These are phyloP conservation scores for Holothuria leucospilota DNA, from an alignment of 53 echinoderm and acorn worm species.

Conservation along the genomic window DNA sequence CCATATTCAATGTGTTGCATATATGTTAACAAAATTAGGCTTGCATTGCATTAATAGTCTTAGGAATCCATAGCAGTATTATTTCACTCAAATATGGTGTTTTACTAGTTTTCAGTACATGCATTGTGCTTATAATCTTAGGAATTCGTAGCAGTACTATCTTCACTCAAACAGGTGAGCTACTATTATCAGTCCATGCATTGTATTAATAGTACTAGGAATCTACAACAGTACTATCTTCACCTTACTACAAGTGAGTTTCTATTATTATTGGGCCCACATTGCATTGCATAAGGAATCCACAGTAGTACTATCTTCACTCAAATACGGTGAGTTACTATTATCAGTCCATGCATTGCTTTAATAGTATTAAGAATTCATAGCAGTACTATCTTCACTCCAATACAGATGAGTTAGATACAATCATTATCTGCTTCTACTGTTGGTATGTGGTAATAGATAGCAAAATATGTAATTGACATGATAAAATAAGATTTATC, in stretches of 20 bases:
- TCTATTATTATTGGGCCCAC: no score
- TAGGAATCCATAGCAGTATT: conserved; percentile 97
- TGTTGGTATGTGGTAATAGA: no score
- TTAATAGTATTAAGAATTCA: background rate
- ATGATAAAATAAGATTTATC: no score
- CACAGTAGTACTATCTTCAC: conserved; percentile 98
- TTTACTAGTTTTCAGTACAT: no score
- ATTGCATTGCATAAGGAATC: conserved; percentile 69
- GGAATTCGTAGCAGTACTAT: conserved; percentile 98
- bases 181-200: background rate
- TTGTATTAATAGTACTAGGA: background rate
- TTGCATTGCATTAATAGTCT: conserved; percentile 71
- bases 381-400: conserved; percentile 51
- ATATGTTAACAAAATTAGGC: no score
- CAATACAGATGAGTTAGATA: conserved; percentile 52
- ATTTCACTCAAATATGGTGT: no score
- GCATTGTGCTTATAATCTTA: conserved; percentile 75
- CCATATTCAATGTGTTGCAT: no score
- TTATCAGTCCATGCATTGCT: background rate
- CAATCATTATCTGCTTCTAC: no score
- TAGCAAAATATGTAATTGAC: no score
- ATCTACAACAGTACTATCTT: no score
- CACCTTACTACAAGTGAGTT: no score
- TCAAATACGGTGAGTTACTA: conserved; percentile 61
- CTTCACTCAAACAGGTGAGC: conserved; percentile 78